phyloP scores from a whole-genome alignment of 2,113 vertebrate species.

The Labeo catla region DNA sequence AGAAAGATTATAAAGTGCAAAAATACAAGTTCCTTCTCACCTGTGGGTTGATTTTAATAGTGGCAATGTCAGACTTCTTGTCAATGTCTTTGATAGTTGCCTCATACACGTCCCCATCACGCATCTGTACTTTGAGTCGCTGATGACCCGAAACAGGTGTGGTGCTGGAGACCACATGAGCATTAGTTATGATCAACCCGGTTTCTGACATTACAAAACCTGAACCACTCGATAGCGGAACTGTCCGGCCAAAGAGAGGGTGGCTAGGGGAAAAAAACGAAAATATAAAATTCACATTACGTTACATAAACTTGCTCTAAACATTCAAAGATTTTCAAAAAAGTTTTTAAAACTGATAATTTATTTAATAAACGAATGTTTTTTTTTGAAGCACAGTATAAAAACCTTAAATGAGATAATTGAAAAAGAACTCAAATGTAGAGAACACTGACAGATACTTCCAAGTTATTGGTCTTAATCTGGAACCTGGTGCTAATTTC shows the following conservation, averaged over 20 bases:
- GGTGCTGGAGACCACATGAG: constrained; percentile 87
- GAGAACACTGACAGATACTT: too few relatives aligned
- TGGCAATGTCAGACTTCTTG: constrained; percentile 94
- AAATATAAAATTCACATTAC: background rate
- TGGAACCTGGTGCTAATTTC: too few relatives aligned
- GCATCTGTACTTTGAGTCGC: constrained; percentile 89
- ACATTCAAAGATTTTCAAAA: background rate
- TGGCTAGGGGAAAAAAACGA: constrained; percentile 74
- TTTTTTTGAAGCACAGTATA: too few relatives aligned
- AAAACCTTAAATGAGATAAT: too few relatives aligned
- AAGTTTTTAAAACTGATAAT: too few relatives aligned
- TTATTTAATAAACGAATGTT: too few relatives aligned
- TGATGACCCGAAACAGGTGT: constrained; percentile 82
- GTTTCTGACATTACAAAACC: constrained; percentile 91
- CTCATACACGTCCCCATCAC: constrained; percentile 84
- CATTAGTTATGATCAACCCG: constrained; percentile 91
- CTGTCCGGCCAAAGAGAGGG: constrained; percentile 87
- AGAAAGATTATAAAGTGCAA: background rate
- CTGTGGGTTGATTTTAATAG: constrained; percentile 88
- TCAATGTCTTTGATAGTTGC: constrained; percentile 91
- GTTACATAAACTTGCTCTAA: background rate
- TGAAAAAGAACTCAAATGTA: too few relatives aligned
- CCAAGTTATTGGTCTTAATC: too few relatives aligned
- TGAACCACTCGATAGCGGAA: constrained; percentile 90
- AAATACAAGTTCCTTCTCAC: constrained; percentile 65